Base-by-base conservation (phyloP, 2,888 invertebrate species). In the Pyrgus malvae region DNA sequence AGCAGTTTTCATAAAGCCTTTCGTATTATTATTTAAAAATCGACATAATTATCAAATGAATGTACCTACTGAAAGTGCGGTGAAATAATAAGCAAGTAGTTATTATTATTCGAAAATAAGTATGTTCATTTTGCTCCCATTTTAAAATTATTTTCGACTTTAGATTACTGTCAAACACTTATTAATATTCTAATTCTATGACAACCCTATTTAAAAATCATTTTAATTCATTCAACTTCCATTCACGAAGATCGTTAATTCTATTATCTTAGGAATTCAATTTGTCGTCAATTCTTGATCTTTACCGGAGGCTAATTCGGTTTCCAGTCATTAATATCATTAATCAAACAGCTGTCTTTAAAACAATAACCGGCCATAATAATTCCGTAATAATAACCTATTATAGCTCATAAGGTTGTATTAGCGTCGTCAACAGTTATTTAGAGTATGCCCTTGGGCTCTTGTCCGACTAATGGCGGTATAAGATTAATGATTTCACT, bases 401-500 rank as follows among this genome's bases (percentile, higher is more conserved):
- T 83, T 84, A 84, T 66, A 58, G 69, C 67, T 74, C 77, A 78
- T 78, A 81, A 79, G 72, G 79, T 76, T 73, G 76, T 82, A 83
- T 81, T 78, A 80, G 75, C 53, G 78, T 82, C 77, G 80, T 84
- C 84, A 82, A 80, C 83, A 78, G 82, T 77, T 80, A 81, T 78
- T 84, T 83, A 83, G 76, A 76, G 72, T 64, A 58, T 80, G 83
- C 81, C 87, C 87, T 86, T 85, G 87, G 80, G 80, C 82, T 73
- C 70, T 71, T 69, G 76, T 71, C 74, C 67, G 68, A 67, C 80
- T 88, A 88, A 88, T 85, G 85, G 78, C 79, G 74, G 57, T 58
- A 58, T 60, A 83, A 82, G 89, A 89, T 89, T 87, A 80, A 89
- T 88, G 87, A 79, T 80, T 80, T 77, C 59, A 81, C 83, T 88